Evolutionary conservation across 2,797 vertebrate genomes (phyloP).

Genomic region (Okamejei kenojei): DNA sequence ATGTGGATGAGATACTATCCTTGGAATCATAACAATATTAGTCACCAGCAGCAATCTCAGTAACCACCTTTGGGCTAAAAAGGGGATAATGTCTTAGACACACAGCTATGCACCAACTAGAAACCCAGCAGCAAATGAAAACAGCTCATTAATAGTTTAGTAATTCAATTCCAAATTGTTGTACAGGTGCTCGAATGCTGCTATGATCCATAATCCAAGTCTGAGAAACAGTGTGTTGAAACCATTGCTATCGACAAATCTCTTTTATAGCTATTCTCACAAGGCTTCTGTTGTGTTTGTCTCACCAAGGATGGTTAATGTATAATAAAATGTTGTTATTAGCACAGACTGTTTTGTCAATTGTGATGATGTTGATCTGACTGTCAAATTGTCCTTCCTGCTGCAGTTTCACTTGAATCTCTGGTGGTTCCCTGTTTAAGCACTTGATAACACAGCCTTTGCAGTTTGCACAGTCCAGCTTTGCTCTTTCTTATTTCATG

Average conservation of each 20-base stretch:
- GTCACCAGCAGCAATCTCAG: not conserved
- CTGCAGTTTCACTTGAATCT: not conserved
- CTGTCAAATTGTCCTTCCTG: not conserved
- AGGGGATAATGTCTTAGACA: not conserved
- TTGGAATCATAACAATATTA: not conserved
- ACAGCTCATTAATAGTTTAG: not conserved
- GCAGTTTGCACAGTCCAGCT: not conserved
- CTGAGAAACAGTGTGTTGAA: not conserved
- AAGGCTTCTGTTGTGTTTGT: not conserved
- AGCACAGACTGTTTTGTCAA: not conserved
- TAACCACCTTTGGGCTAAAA: not conserved
- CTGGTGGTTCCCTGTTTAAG: not conserved
- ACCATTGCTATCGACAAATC: not conserved
- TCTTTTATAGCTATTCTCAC: not conserved
- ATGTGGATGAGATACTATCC: not conserved
- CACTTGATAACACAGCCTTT: not conserved
- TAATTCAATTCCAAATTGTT: not conserved
- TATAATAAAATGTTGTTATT: not conserved
- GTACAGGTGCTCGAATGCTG: not conserved
- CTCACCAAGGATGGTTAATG: not conserved
- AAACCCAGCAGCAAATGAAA: not conserved
- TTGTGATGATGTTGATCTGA: not conserved
- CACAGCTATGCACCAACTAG: not conserved
- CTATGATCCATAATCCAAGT: not conserved
- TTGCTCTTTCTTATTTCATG: not conserved